phyloP scores from a whole-genome alignment of 2,888 invertebrate species.

The Drosophila emarginata region DNA sequence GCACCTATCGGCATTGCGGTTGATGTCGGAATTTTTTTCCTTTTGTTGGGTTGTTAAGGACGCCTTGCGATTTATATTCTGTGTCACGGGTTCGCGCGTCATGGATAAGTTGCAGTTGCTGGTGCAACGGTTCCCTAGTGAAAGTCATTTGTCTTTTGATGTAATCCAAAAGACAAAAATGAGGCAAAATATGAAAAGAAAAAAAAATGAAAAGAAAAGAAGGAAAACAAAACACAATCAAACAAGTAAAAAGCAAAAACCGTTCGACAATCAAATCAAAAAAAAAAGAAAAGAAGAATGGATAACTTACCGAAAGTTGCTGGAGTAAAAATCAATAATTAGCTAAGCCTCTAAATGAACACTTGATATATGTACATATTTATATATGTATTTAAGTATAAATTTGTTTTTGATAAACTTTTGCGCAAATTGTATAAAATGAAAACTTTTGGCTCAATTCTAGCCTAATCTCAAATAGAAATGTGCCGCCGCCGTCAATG shows the following conservation, averaged over 20 bases:
- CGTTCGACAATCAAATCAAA: neutral
- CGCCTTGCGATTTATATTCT: conserved; percentile 43
- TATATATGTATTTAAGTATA: neutral
- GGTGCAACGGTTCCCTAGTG: conserved; percentile 36
- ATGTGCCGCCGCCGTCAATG: conserved; percentile 17
- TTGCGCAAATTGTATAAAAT: conserved; percentile 16
- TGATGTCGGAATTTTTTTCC: conserved; percentile 39
- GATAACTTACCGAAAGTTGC: neutral
- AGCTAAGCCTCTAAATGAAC: conserved; percentile 6
- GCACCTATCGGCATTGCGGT: conserved; percentile 14
- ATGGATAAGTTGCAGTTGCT: conserved; percentile 17
- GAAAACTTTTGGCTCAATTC: conserved; percentile 46
- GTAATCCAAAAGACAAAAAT: neutral
- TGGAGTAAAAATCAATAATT: neutral
- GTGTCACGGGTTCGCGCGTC: conserved; percentile 63
- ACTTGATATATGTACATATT: neutral
- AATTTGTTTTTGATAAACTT: conserved; percentile 4
- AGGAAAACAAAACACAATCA: neutral
- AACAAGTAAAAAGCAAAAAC: neutral
- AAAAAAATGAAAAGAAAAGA: neutral
- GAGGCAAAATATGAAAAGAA: neutral
- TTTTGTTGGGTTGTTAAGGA: conserved; percentile 27
- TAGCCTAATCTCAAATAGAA: conserved; percentile 66
- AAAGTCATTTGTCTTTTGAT: conserved; percentile 34
- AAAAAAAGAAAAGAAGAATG: neutral